Conservation (phyloP, 2,888 invertebrate genomes). For the Phalera bucephala region DNA sequence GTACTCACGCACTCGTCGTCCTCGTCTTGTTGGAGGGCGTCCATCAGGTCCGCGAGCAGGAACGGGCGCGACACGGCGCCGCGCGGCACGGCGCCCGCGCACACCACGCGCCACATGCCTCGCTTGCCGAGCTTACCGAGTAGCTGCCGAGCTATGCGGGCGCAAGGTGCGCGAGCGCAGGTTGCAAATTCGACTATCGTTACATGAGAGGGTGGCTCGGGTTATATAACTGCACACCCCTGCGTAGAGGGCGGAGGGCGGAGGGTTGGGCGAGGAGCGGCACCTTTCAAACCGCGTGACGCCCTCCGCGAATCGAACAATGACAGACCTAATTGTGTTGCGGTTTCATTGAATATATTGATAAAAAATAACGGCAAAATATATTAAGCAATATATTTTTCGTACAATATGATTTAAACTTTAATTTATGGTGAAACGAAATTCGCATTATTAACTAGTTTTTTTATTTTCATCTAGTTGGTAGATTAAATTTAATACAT, state of each 20-base stretch:
- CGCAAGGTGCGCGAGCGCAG: constrained; percentile 19
- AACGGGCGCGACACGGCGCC: constrained; percentile 49
- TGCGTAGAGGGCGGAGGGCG: constrained; percentile 17
- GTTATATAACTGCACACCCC: constrained; percentile 22
- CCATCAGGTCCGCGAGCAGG: constrained; percentile 37
- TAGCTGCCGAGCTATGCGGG: too few species aligned
- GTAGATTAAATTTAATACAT: too few species aligned
- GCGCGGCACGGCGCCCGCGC: constrained; percentile 49
- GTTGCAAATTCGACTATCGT: constrained; percentile 10
- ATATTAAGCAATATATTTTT: too few species aligned
- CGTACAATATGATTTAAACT: too few species aligned
- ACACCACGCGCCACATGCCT: constrained; percentile 33
- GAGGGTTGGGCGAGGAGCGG: constrained; percentile 32
- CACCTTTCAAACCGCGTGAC: constrained; percentile 41
- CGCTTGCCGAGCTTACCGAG: too few species aligned
- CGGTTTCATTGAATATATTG: too few species aligned
- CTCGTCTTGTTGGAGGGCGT: constrained; percentile 31
- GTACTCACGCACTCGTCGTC: constrained; percentile 19
- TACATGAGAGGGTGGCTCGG: constrained; percentile 5
- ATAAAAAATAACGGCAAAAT: too few species aligned
- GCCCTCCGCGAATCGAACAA: constrained; percentile 42
- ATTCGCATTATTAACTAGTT: too few species aligned
- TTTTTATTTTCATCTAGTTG: too few species aligned
- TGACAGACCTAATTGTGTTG: constrained; percentile 52
- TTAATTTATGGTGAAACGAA: too few species aligned